A percentile compares a stretch with the other conserved stretches of the same genome.
Conservation (phyloP, 2,113 vertebrate species). For the Pseudorectes ferrugineus region DNA sequence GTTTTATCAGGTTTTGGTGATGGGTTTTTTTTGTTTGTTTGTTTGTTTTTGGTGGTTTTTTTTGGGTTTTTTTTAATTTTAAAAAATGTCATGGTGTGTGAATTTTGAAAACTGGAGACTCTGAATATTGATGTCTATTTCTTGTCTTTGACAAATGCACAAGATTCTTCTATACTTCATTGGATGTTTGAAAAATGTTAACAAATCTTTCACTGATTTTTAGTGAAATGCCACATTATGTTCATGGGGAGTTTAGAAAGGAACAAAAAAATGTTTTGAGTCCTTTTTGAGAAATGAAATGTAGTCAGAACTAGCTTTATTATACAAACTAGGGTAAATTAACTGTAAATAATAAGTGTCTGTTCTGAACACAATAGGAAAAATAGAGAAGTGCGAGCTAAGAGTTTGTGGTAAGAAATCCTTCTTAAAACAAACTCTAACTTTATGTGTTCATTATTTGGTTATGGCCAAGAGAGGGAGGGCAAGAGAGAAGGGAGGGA, state of each 20-base stretch:
- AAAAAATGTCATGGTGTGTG: background rate
- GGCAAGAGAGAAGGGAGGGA: background rate
- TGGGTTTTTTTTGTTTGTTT: too few relatives aligned
- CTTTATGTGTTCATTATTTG: background rate
- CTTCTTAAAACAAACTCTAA: background rate
- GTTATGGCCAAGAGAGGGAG: background rate
- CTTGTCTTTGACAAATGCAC: background rate
- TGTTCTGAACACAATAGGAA: background rate
- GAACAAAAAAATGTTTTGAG: background rate
- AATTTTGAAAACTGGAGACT: background rate
- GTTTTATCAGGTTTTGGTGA: background rate
- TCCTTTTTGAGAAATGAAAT: background rate
- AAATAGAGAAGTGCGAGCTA: background rate
- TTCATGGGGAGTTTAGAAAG: background rate
- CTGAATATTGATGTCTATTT: background rate
- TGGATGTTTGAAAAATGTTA: background rate
- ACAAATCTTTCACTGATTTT: background rate
- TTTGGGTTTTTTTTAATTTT: background rate
- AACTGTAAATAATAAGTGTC: background rate
- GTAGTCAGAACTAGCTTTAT: background rate
- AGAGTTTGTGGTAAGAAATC: background rate
- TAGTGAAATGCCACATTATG: accelerated
- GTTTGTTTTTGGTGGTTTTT: background rate
- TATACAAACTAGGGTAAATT: background rate
- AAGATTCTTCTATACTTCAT: background rate